Conservation (phyloP, 1,140 invertebrate species). For the Venturia canescens region DNA sequence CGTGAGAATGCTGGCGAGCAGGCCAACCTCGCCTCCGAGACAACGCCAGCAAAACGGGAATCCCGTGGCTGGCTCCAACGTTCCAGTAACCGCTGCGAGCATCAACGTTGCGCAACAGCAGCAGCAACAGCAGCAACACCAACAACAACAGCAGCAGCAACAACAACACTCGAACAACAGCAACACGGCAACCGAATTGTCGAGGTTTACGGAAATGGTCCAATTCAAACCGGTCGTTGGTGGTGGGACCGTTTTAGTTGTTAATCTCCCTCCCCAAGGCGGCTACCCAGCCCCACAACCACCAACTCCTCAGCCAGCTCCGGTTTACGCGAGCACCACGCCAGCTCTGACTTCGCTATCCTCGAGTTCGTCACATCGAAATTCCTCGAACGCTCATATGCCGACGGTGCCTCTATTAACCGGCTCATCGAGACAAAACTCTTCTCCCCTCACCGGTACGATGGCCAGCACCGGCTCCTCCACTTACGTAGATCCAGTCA, state of each 20-base stretch:
- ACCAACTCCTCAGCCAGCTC: slow-evolving; percentile 66
- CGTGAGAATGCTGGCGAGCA: slow-evolving; percentile 83
- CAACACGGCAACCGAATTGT: slow-evolving; percentile 71
- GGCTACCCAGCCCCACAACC: slow-evolving; percentile 65
- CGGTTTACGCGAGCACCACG: slow-evolving; percentile 54
- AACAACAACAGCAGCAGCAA: slow-evolving; percentile 59
- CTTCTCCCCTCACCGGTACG: slow-evolving; percentile 69
- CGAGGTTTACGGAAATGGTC: slow-evolving; percentile 78
- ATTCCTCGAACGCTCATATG: slow-evolving; percentile 51
- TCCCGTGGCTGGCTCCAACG: slow-evolving; percentile 45
- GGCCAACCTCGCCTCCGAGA: slow-evolving; percentile 69
- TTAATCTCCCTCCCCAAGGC: slow-evolving; percentile 84
- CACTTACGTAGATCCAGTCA: slow-evolving; percentile 77
- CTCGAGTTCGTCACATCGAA: slow-evolving; percentile 49
- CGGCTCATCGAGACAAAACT: slow-evolving; percentile 53
- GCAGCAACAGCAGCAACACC: slow-evolving; percentile 61
- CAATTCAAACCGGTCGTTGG: slow-evolving; percentile 80
- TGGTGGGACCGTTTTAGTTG: slow-evolving; percentile 86
- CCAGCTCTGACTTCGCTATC: slow-evolving; percentile 48
- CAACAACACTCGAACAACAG: slow-evolving; percentile 70
- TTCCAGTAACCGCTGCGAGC: neutral
- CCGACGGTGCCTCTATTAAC: slow-evolving; percentile 50
- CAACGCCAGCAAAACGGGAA: slow-evolving; percentile 60
- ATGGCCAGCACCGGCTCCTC: slow-evolving; percentile 77
- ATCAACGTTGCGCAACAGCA: slow-evolving; percentile 25